Base-by-base conservation (phyloP, 37 sponge, comb jelly and placozoan species). In the Chondrilla cf. caribensis region DNA sequence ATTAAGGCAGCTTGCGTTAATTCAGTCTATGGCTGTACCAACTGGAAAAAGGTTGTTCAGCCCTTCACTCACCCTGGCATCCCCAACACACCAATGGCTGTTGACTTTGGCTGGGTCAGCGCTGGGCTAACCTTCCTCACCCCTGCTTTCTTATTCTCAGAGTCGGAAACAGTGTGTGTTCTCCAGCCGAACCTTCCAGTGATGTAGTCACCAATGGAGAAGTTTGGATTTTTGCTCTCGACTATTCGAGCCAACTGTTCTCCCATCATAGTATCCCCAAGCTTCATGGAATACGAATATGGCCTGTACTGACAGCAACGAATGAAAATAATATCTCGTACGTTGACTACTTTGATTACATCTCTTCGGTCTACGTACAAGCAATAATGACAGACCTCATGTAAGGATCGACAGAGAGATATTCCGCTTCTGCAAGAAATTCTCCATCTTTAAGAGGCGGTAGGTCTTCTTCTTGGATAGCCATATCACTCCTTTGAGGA, bases 51-150 rank as follows among this genome's bases (percentile, higher is more conserved):
- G n/a, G n/a, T n/a, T n/a, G n/a, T n/a, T n/a, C n/a, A n/a, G n/a
- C n/a, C n/a, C n/a, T n/a, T n/a, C n/a, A 19, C 87, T 85, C 67
- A 95, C 96, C 96, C 96, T 21, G 96, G 94, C 96, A 95, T 95
- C 77, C 96, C 96, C 26, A 95, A 83, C 0, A 88, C 72, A 58
- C 96, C 96, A 7, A 95, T 39, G 58, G 90, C 84, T 14, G 82
- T 84, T 0, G 96, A 93, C 9, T 40, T 73, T 31, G 76, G 76
- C 44, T 73, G 76, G 36, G 25, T 42, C 1, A 84, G 35, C 38
- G 83, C 37, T 28, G 86, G 79, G 33, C 85, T 79, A 29, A 91
- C 22, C 77, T 88, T 88, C 31, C 11, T 42, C 0, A 82, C 1
- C 5, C 8, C 28, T 65, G 31, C 32, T 25, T 39, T 26, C 47